These are phyloP conservation scores for Hydrolagus affinis DNA, from an alignment of 2,113 vertebrate genomes.

Conservation along the genomic window DNA sequence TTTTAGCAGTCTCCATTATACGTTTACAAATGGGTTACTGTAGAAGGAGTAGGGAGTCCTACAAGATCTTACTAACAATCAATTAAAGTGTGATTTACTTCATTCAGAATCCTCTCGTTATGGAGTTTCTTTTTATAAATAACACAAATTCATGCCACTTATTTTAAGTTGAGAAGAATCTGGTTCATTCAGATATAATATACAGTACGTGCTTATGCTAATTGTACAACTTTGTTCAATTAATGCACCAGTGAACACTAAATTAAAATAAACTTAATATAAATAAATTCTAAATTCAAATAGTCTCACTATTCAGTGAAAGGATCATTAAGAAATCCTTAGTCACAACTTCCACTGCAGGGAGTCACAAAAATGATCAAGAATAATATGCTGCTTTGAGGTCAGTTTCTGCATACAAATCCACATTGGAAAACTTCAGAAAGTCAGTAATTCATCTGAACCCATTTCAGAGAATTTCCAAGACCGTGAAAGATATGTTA, in stretches of 20 bases:
- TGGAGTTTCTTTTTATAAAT: background rate
- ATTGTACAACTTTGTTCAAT: background rate
- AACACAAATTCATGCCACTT: background rate
- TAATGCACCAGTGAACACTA: background rate
- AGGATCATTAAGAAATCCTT: conserved; percentile 91
- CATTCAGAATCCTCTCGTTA: background rate
- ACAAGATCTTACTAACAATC: background rate
- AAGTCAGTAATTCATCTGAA: conserved; percentile 87
- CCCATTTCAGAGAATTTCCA: conserved; percentile 84
- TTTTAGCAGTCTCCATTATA: background rate
- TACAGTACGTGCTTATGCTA: background rate
- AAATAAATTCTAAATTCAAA: conserved; percentile 63
- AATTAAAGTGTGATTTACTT: conserved; percentile 8
- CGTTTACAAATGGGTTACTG: background rate
- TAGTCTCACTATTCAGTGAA: conserved; percentile 74
- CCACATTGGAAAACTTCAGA: conserved; percentile 74
- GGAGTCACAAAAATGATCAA: conserved; percentile 89
- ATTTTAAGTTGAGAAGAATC: background rate
- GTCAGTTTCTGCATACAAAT: conserved; percentile 96
- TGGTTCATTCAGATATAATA: background rate
- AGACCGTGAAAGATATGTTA: conserved; percentile 78
- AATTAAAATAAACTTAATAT: conserved; percentile 69
- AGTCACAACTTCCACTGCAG: conserved; percentile 85
- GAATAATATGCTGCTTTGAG: conserved; percentile 83
- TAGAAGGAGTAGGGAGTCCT: background rate